These are phyloP conservation scores for Ladona fulva DNA, from an alignment of 1,140 invertebrate species.

Conservation along the genomic window DNA sequence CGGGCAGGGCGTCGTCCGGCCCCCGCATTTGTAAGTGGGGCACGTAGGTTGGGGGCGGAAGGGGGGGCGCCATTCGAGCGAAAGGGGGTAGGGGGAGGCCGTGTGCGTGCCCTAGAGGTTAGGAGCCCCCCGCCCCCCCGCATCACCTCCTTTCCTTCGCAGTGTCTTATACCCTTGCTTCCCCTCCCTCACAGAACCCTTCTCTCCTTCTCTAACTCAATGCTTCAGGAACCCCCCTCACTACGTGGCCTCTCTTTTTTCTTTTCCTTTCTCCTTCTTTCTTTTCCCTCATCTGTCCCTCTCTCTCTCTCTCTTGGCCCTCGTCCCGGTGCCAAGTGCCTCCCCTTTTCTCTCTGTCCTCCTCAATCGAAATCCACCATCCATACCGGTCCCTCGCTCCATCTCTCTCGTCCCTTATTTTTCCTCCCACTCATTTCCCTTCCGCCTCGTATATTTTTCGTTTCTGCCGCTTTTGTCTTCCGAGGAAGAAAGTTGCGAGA, in stretches of 20 bases:
- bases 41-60: neutral
- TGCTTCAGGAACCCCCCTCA: neutral
- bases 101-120: slow-evolving; percentile 1
- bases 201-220: neutral
- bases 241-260: neutral
- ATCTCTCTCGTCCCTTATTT: too few species aligned
- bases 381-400: too few species aligned
- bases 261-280: too few species aligned
- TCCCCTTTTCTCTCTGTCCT: too few species aligned
- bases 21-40: slow-evolving; percentile 6
- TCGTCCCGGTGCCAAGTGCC: too few species aligned
- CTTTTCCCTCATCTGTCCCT: too few species aligned
- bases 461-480: too few species aligned
- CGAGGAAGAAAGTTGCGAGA: too few species aligned
- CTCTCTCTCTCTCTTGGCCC: too few species aligned
- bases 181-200: neutral
- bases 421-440: neutral
- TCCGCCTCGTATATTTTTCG: too few species aligned
- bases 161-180: neutral
- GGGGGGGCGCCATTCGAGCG: neutral
- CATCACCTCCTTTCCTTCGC: too few species aligned
- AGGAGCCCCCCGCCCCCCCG: neutral
- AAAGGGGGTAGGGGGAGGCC: neutral
- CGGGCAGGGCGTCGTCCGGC: neutral
- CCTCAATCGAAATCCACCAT: too few species aligned